phyloP scores from a whole-genome alignment of 2,113 vertebrate genomes.

The Noturus placidus region DNA sequence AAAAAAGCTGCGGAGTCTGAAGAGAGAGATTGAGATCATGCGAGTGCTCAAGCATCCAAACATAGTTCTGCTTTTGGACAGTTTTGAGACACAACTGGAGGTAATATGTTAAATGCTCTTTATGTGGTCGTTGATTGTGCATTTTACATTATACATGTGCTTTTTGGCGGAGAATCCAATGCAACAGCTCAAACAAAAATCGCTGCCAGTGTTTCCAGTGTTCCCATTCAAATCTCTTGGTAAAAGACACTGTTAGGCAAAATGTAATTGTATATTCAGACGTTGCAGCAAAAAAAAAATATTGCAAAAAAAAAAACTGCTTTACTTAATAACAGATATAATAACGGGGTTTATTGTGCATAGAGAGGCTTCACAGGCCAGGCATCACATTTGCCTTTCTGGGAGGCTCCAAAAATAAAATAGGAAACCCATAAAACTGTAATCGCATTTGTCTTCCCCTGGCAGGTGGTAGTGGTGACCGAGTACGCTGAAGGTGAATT shows the following conservation, averaged over 20 bases:
- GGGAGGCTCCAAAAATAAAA: background rate
- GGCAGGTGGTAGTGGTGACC: conserved; percentile 92
- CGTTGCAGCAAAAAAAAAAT: conserved; percentile 30
- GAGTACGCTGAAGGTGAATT: conserved; percentile 95
- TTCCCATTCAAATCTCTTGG: conserved; percentile 47
- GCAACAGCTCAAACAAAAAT: conserved; percentile 40
- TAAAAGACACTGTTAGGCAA: conserved; percentile 41
- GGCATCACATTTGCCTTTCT: background rate
- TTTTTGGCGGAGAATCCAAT: conserved; percentile 28
- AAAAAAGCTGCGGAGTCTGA: conserved; percentile 86
- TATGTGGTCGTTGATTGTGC: background rate
- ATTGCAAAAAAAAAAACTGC: background rate
- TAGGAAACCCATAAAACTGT: background rate
- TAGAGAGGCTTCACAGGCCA: background rate
- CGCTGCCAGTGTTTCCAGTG: conserved; percentile 45
- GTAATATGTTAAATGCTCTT: conserved; percentile 59
- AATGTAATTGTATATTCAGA: conserved; percentile 19
- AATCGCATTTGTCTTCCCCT: conserved; percentile 27
- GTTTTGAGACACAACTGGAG: conserved; percentile 91
- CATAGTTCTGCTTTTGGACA: conserved; percentile 91
- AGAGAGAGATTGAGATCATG: conserved; percentile 93
- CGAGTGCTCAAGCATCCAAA: conserved; percentile 87
- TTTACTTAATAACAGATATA: background rate
- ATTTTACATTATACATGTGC: background rate
- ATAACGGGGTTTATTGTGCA: background rate